A percentile compares a stretch with the other conserved stretches of the same genome.
phyloP scores from a whole-genome alignment of 2,113 vertebrate species.

The Antennarius striatus region DNA sequence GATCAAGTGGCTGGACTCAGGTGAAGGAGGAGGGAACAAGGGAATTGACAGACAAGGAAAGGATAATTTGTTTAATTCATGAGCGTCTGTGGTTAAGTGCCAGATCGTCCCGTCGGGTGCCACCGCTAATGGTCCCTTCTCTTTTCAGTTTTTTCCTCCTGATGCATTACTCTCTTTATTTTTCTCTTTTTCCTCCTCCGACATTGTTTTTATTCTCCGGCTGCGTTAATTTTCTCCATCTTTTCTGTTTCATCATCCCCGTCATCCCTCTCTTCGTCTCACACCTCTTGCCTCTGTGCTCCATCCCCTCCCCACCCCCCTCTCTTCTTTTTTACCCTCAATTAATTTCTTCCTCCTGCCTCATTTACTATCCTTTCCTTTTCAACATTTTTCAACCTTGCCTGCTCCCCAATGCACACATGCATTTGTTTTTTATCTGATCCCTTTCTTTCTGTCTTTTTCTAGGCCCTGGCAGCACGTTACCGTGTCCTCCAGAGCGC shows the following conservation, averaged over 20 bases:
- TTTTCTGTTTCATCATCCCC: constrained; percentile 32
- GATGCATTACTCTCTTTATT: constrained; percentile 48
- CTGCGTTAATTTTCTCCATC: constrained; percentile 53
- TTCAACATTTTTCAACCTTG: constrained; percentile 66
- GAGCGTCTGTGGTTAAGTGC: constrained; percentile 74
- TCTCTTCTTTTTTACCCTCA: constrained; percentile 62
- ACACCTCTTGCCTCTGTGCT: constrained; percentile 48
- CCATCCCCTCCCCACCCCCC: constrained; percentile 46
- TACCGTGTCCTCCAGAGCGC: constrained; percentile 67
- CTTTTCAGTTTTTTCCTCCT: constrained; percentile 23
- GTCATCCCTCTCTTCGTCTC: too few species aligned
- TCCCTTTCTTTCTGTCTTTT: constrained; percentile 34
- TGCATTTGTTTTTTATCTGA: constrained; percentile 2
- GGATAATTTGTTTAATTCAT: constrained; percentile 80
- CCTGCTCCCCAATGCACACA: constrained; percentile 46
- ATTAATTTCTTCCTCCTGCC: constrained; percentile 73
- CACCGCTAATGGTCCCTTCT: constrained; percentile 65
- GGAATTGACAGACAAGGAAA: constrained; percentile 74
- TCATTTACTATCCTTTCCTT: constrained; percentile 72
- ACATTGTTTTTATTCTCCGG: constrained; percentile 48
- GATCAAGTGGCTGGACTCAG: constrained; percentile 51
- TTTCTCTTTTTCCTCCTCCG: constrained; percentile 54
- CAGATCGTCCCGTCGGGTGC: constrained; percentile 66
- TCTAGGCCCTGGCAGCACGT: constrained; percentile 61
- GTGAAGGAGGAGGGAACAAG: constrained; percentile 36